Percentiles rank a stretch among this genome's conserved stretches.
Evolutionary conservation across 1,140 invertebrate genomes (phyloP).

Genomic region (Drosophila trapezifrons): DNA sequence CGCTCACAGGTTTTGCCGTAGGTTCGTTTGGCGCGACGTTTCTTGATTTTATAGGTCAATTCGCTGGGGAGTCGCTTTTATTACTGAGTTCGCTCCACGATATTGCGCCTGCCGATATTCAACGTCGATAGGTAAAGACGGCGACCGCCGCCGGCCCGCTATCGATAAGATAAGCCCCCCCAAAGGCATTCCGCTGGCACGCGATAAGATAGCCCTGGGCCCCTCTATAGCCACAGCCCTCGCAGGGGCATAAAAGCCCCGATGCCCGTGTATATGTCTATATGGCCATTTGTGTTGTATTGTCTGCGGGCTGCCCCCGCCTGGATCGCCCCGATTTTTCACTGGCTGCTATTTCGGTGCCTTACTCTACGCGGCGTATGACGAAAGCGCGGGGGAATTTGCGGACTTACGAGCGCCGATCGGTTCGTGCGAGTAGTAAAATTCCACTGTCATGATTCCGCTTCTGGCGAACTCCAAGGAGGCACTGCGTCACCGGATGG

Average conservation of each 20-base stretch:
- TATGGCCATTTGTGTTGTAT: constrained; percentile 6
- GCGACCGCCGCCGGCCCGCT: constrained; percentile 27
- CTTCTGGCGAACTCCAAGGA: constrained; percentile 16
- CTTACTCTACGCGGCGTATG: constrained; percentile 32
- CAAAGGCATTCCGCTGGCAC: constrained; percentile 42
- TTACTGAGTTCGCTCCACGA: constrained; percentile 45
- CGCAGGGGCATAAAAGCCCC: no score
- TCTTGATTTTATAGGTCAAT: constrained; percentile 6
- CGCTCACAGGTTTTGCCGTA: background rate
- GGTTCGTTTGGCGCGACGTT: constrained; percentile 11
- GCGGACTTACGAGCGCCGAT: background rate
- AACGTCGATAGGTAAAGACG: constrained; percentile 44
- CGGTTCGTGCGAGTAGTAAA: constrained; percentile 11
- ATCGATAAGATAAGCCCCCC: constrained; percentile 53
- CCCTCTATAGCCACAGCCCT: constrained; percentile 8
- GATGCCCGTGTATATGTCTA: no score
- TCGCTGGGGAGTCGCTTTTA: constrained; percentile 45
- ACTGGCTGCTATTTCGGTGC: constrained; percentile 41
- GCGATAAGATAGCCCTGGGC: constrained; percentile 42
- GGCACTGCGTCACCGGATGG: constrained; percentile 44
- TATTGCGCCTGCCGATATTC: constrained; percentile 56
- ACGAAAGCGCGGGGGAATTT: constrained; percentile 58
- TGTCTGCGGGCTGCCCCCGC: constrained; percentile 23
- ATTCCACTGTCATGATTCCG: constrained; percentile 57
- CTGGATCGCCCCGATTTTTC: background rate